These are phyloP conservation scores for Venturia canescens DNA, from an alignment of 1,140 invertebrate genomes.

Conservation along the genomic window DNA sequence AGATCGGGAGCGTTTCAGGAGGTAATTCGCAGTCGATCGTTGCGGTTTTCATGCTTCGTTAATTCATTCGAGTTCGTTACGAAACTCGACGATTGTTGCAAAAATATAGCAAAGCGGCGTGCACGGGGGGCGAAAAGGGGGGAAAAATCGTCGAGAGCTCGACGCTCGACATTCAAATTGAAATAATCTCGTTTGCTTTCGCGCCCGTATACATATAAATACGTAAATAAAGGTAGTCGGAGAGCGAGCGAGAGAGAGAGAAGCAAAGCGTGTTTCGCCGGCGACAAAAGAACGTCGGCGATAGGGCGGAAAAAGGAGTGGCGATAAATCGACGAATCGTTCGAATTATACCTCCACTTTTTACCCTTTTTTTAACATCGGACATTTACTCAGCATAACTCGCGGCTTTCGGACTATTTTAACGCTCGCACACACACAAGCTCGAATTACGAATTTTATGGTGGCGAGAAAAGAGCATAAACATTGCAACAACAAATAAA, in stretches of 20 bases:
- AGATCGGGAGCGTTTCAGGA: no score
- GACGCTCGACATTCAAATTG: constrained; percentile 53
- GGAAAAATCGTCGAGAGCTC: constrained; percentile 8
- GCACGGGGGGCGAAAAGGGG: background rate
- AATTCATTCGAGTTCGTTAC: constrained; percentile 49
- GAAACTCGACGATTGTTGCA: constrained; percentile 44
- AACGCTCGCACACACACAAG: background rate
- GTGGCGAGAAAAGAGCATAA: background rate
- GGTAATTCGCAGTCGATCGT: no score
- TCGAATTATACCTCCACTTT: constrained; percentile 21
- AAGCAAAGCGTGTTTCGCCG: background rate
- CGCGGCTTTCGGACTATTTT: background rate
- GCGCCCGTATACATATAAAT: constrained; percentile 26
- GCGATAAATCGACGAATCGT: constrained; percentile 31
- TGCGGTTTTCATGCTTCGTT: constrained; percentile 49
- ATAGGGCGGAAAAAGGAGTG: constrained; percentile 32
- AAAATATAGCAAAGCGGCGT: constrained; percentile 37
- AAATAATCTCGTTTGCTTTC: constrained; percentile 52
- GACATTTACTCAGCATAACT: background rate
- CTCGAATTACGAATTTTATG: background rate
- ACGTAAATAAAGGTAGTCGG: background rate
- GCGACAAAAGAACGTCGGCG: constrained; percentile 32
- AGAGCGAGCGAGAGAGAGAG: background rate
- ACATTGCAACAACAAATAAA: background rate
- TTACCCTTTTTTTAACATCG: background rate